Percentiles rank a stretch among this genome's conserved stretches.
Evolutionary conservation across 2,888 invertebrate species (phyloP).

Genomic region (Agriopis marginaria): DNA sequence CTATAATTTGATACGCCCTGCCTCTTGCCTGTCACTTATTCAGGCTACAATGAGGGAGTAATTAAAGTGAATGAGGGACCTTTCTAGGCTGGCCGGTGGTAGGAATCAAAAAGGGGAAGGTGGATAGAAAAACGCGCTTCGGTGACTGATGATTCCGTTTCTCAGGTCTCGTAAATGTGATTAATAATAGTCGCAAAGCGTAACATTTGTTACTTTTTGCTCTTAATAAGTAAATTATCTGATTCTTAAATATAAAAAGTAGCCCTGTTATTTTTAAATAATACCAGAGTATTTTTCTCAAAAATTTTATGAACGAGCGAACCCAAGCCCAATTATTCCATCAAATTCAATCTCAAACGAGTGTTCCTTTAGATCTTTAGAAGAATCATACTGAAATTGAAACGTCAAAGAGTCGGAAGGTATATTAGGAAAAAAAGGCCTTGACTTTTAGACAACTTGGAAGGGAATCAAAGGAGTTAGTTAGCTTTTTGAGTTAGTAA

Average conservation of each 20-base stretch:
- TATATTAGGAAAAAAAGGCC: constrained; percentile 23
- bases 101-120: constrained; percentile 63
- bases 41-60: constrained; percentile 41
- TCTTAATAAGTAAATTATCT: not conserved
- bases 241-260: not conserved
- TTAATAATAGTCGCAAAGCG: constrained; percentile 49
- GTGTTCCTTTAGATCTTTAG: constrained; percentile 24
- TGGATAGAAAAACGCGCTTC: constrained; percentile 61
- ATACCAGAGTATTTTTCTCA: constrained; percentile 16
- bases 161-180: constrained; percentile 66
- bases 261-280: not conserved
- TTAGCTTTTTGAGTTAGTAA: constrained; percentile 14
- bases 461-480: constrained; percentile 29
- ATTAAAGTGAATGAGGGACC: constrained; percentile 49
- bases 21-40: constrained; percentile 45
- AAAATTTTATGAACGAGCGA: constrained; percentile 20
- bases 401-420: constrained; percentile 30
- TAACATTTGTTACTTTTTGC: constrained; percentile 25
- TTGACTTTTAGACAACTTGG: constrained; percentile 18
- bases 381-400: constrained; percentile 28
- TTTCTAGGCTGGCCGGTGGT: constrained; percentile 51
- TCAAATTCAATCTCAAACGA: constrained; percentile 23
- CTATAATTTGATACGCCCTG: constrained; percentile 59
- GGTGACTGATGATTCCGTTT: constrained; percentile 62
- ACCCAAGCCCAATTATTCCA: constrained; percentile 29